Evolutionary conservation across 2,888 invertebrate genomes (phyloP), one percentile per base, ranked within the genome.

Genomic region (Acleris laterana): DNA sequence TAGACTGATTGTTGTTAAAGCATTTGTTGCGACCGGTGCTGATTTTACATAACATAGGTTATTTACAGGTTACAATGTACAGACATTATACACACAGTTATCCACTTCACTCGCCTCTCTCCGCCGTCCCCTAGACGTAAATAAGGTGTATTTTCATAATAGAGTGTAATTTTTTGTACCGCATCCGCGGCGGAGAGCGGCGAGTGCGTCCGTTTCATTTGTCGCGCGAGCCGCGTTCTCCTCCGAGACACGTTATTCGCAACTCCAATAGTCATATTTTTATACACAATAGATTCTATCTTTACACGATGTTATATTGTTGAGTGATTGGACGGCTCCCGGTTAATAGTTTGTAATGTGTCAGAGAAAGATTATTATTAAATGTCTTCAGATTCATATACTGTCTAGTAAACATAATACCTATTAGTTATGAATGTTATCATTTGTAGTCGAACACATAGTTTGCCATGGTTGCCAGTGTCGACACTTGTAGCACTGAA

Each of bases 11-110:
- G 90, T 91, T 91, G 89, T 91, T 93, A 79, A 85, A 88, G 90
- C 91, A 88, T 91, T 89, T 85, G 90, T 91, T 91, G 90, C 91
- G 79, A 91, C 89, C 90, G 93, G 93, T 93, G 93, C 93, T 93
- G 87, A 85, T 91, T 92, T 90, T 89, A 89, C 81, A 85, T 82
- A 53, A 83, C 82, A 90, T 92, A 92, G 90, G 85, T 90, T 93
- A 92, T 92, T 91, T 93, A 93, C 92, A 90, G 91, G 88, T 90
- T 90, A 90, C 89, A 91, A 85, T 79, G 81, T 77, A 85, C 84
- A 82, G 81, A 86, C 87, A 84, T 83, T 87, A 87, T 87, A 89
- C 88, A 89, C 82, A 89, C 88, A 89, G 84, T 85, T 86, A 84
- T 80, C 87, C 87, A 83, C 80, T 71, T 32, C 71, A 83, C 62